Conservation (phyloP, 1,140 invertebrate genomes). For the Adoxophyes honmai region DNA sequence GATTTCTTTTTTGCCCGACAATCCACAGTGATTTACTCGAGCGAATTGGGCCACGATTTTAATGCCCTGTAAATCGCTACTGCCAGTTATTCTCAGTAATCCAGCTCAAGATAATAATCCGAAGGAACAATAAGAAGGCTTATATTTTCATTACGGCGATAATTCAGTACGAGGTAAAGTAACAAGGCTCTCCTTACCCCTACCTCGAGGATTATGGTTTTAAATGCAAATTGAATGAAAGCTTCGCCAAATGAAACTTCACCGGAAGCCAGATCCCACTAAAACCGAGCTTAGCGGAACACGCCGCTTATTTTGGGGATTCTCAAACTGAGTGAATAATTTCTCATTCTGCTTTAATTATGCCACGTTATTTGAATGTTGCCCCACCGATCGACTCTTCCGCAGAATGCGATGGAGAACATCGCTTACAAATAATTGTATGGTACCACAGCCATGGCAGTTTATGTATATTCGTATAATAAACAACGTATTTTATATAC, state of each 20-base stretch:
- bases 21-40: neutral
- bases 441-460: too few relatives aligned
- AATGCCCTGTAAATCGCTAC: conserved; percentile 6
- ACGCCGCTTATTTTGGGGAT: conserved; percentile 45
- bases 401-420: neutral
- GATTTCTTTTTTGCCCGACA: too few relatives aligned
- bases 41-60: conserved; percentile 4
- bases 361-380: neutral
- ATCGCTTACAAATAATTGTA: too few relatives aligned
- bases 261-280: conserved; percentile 31
- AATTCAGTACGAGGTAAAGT: conserved; percentile 14
- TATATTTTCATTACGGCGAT: conserved; percentile 25
- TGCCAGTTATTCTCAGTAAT: conserved; percentile 9
- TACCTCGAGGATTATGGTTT: conserved; percentile 48
- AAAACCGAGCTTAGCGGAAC: conserved; percentile 41
- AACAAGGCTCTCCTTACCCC: conserved; percentile 14
- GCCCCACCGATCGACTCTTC: neutral
- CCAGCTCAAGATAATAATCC: conserved; percentile 12
- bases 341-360: conserved; percentile 43
- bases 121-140: conserved; percentile 10
- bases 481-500: too few relatives aligned
- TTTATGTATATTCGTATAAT: too few relatives aligned
- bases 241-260: conserved; percentile 45
- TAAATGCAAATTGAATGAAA: conserved; percentile 65
- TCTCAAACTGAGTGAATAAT: conserved; percentile 45